Evolutionary conservation across 2,113 vertebrate genomes (phyloP).

Genomic region (Ellobius talpinus): DNA sequence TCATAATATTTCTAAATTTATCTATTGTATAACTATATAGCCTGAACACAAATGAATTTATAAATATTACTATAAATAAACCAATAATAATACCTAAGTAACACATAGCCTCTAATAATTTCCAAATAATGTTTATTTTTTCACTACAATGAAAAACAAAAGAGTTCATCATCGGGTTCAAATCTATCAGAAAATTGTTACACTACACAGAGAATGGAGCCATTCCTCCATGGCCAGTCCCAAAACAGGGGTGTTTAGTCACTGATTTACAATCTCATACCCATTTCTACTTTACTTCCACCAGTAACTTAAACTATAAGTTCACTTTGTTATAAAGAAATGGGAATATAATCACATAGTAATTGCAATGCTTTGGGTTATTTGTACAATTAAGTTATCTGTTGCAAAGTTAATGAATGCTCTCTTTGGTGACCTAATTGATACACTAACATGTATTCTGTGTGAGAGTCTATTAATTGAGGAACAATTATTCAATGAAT

Average conservation of each 20-base stretch:
- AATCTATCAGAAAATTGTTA: constrained; percentile 60
- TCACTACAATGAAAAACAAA: constrained; percentile 49
- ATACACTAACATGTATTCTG: constrained; percentile 68
- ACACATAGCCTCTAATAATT: not conserved
- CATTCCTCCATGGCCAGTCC: constrained; percentile 44
- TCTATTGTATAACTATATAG: not conserved
- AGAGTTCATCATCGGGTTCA: not conserved
- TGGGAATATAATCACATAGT: constrained; percentile 80
- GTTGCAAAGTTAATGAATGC: constrained; percentile 79
- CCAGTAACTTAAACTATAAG: constrained; percentile 70
- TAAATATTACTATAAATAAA: constrained; percentile 17
- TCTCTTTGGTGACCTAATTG: constrained; percentile 70
- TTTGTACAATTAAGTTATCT: constrained; percentile 81
- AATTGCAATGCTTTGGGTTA: constrained; percentile 80
- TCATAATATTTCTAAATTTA: not conserved
- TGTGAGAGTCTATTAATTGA: constrained; percentile 57
- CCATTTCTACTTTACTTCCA: constrained; percentile 62
- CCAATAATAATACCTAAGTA: not conserved
- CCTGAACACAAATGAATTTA: constrained; percentile 6
- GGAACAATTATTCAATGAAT: constrained; percentile 64
- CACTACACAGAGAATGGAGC: constrained; percentile 49
- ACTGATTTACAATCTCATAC: constrained; percentile 73
- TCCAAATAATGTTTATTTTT: not conserved
- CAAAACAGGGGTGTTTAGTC: constrained; percentile 51
- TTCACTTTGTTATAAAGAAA: constrained; percentile 81